Evolutionary conservation across 2,888 invertebrate species (phyloP).

Genomic region (Caenorhabditis panamensis): DNA sequence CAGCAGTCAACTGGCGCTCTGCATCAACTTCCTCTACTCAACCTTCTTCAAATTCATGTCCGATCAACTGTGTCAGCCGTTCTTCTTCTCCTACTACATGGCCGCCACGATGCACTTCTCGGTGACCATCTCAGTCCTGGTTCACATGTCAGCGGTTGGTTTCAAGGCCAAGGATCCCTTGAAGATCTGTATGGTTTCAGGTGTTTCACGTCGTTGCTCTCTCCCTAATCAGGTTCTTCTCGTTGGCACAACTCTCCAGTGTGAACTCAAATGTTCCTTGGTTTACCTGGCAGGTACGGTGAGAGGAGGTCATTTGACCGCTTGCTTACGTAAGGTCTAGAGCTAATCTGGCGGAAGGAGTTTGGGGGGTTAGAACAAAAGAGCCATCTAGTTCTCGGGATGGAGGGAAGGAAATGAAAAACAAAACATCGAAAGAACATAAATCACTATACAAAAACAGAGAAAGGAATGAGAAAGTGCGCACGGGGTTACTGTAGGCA

Average conservation of each 20-base stretch:
- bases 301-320: too few species aligned
- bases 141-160: constrained; percentile 76
- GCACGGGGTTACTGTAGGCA: background rate
- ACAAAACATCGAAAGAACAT: background rate
- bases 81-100: constrained; percentile 71
- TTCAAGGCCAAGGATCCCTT: background rate
- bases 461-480: too few species aligned
- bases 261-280: constrained; percentile 74
- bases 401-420: background rate
- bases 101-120: constrained; percentile 72
- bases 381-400: background rate
- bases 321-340: too few species aligned
- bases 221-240: constrained; percentile 77
- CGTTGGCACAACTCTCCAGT: constrained; percentile 68
- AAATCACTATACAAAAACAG: too few species aligned
- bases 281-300: constrained; percentile 76
- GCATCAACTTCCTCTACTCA: constrained; percentile 78
- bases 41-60: constrained; percentile 78
- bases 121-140: constrained; percentile 76
- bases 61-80: constrained; percentile 73
- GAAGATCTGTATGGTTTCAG: constrained; percentile 18
- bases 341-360: background rate
- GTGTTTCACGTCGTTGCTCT: constrained; percentile 79
- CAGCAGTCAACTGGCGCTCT: constrained; percentile 76
- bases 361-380: background rate